Evolutionary conservation across 2,113 vertebrate species (phyloP).

Genomic region (Eira barbara): DNA sequence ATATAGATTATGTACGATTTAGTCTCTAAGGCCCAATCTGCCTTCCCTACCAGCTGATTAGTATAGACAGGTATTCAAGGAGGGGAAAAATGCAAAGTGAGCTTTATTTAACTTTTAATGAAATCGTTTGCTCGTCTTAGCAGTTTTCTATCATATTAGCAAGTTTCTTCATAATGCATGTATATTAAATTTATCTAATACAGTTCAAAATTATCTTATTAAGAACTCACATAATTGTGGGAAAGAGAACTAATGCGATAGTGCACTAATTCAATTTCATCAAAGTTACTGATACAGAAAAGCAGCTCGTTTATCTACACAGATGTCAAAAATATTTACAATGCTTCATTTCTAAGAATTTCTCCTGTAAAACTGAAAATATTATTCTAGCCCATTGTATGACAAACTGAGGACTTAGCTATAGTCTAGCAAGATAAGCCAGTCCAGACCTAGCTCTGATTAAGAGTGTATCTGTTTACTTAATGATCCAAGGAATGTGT

Average conservation of each 20-base stretch:
- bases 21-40: constrained; percentile 14
- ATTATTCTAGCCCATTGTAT: constrained; percentile 16
- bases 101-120: constrained; percentile 49
- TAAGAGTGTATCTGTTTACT: background rate
- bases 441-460: background rate
- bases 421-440: background rate
- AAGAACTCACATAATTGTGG: constrained; percentile 44
- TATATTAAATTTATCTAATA: constrained; percentile 71
- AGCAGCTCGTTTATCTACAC: constrained; percentile 29
- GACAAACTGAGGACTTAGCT: background rate
- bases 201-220: constrained; percentile 71
- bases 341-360: constrained; percentile 41
- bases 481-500: background rate
- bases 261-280: constrained; percentile 73
- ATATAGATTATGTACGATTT: background rate
- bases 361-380: constrained; percentile 2
- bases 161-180: constrained; percentile 42
- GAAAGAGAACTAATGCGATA: constrained; percentile 61
- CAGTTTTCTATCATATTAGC: constrained; percentile 64
- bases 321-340: constrained; percentile 41
- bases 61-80: constrained; percentile 53
- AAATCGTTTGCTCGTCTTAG: constrained; percentile 46
- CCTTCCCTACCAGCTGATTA: constrained; percentile 44
- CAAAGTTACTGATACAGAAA: constrained; percentile 58
- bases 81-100: constrained; percentile 49